phyloP scores from a whole-genome alignment of 2,888 invertebrate species.

The Atrina japonica region DNA sequence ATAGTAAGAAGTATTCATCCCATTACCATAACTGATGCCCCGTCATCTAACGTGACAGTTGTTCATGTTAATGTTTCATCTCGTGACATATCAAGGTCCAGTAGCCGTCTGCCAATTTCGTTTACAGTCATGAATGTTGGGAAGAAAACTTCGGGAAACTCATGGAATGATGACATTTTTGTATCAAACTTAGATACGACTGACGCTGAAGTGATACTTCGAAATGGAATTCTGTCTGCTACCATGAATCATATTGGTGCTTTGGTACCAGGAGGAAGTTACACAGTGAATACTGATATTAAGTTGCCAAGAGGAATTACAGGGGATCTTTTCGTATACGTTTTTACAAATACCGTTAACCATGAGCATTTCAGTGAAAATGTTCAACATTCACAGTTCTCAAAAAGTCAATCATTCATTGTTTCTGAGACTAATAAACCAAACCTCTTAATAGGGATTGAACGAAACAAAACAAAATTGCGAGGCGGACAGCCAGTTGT shows the following conservation, averaged over 20 bases:
- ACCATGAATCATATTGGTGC: constrained; percentile 16
- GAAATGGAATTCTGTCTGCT: neutral
- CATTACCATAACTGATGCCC: constrained; percentile 3
- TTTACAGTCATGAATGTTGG: constrained; percentile 28
- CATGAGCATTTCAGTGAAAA: neutral
- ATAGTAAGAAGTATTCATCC: neutral
- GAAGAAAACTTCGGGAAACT: neutral
- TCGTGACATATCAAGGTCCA: neutral
- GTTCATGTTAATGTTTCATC: neutral
- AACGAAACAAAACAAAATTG: neutral
- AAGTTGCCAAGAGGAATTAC: constrained; percentile 23
- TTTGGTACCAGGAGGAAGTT: constrained; percentile 14
- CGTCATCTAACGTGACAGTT: neutral
- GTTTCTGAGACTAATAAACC: neutral
- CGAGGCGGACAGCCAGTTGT: constrained; percentile 39
- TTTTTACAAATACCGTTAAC: constrained; percentile 4
- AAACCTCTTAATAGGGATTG: no score
- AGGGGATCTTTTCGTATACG: constrained; percentile 19
- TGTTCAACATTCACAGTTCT: neutral
- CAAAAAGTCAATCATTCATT: neutral
- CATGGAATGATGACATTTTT: constrained; percentile 30
- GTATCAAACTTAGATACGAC: neutral
- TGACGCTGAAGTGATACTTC: neutral
- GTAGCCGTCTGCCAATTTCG: neutral
- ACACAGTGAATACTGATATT: constrained; percentile 17